phyloP scores from a whole-genome alignment of 2,113 vertebrate species.

The Eidolon helvum region DNA sequence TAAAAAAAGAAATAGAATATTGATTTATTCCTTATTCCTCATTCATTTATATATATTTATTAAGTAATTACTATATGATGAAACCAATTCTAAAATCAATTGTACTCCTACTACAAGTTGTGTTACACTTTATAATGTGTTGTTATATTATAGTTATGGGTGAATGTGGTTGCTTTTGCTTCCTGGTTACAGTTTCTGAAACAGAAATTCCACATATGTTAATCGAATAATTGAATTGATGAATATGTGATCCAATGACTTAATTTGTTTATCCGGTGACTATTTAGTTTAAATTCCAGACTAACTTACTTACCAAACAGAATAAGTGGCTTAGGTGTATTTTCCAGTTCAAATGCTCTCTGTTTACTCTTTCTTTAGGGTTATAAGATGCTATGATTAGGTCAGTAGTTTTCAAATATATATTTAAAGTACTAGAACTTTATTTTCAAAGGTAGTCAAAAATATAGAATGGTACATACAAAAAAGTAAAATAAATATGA shows the following conservation, averaged over 20 bases:
- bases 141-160: background rate
- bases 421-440: background rate
- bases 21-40: background rate
- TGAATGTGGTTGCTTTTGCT: background rate
- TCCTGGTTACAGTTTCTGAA: background rate
- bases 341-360: background rate
- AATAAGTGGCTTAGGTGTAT: background rate
- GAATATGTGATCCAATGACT: background rate
- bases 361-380: background rate
- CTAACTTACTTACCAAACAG: background rate
- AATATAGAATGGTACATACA: background rate
- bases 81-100: background rate
- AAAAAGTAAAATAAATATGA: background rate
- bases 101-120: background rate
- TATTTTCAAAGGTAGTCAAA: background rate
- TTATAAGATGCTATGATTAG: background rate
- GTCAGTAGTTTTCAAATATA: background rate
- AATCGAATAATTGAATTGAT: background rate
- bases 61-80: background rate
- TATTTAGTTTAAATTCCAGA: background rate
- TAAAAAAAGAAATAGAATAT: no score
- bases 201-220: background rate
- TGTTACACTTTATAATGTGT: background rate
- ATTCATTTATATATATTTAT: slow-evolving; percentile 41
- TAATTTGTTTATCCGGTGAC: background rate